Evolutionary conservation across 2,888 invertebrate species (phyloP).

Genomic region (Ornithoptera priamus): DNA sequence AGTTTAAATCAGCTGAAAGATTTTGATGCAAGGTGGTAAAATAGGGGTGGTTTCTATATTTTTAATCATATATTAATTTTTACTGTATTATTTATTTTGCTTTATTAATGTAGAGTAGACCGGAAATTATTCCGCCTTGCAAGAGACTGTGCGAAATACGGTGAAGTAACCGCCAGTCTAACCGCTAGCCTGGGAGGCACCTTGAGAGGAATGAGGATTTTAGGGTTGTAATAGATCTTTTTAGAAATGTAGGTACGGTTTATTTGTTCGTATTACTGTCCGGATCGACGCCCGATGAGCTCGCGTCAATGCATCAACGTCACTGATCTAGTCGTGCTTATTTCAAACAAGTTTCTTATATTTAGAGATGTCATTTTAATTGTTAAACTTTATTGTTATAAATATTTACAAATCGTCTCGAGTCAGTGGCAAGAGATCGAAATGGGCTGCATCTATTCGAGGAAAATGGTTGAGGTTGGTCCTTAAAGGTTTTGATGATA

Average conservation of each 20-base stretch:
- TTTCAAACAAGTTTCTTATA: slow-evolving; percentile 65
- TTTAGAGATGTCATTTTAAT: slow-evolving; percentile 72
- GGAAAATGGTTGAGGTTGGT: slow-evolving; percentile 54
- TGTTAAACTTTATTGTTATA: slow-evolving; percentile 51
- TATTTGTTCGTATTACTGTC: slow-evolving; percentile 22
- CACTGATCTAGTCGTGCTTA: slow-evolving; percentile 63
- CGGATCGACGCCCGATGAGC: slow-evolving; percentile 1
- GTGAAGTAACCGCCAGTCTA: too few species aligned
- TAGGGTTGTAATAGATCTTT: too few species aligned
- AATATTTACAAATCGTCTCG: slow-evolving; percentile 47
- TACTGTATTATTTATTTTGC: too few species aligned
- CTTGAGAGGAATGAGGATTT: too few species aligned
- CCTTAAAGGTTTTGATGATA: background rate
- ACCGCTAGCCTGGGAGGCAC: too few species aligned
- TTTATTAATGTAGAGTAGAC: too few species aligned
- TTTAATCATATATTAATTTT: too few species aligned
- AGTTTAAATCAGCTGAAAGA: slow-evolving; percentile 68
- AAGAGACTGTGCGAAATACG: too few species aligned
- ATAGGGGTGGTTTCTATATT: too few species aligned
- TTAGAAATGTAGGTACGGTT: too few species aligned
- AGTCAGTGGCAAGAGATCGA: slow-evolving; percentile 39
- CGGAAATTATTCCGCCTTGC: too few species aligned
- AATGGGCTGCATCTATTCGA: slow-evolving; percentile 72
- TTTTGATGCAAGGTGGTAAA: background rate
- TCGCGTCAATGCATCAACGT: slow-evolving; percentile 42